Base-by-base conservation (phyloP, 2,113 vertebrate species). In the Seriola dumerili region DNA sequence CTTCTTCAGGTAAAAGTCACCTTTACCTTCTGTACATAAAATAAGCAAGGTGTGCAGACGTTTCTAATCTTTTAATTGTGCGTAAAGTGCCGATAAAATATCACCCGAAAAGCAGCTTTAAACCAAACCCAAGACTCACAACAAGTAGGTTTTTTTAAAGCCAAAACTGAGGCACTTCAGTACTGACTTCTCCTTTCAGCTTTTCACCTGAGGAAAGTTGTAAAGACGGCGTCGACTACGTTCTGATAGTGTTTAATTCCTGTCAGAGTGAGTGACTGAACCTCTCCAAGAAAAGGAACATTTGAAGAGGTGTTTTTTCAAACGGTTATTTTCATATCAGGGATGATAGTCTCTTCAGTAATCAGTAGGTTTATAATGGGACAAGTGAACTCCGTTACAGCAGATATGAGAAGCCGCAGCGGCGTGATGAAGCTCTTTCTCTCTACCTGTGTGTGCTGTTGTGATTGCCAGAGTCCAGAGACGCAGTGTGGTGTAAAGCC, bases 401-500 rank as follows among this genome's bases (percentile, higher is more conserved):
- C 61, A 72, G 48, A 76, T 70, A 1, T 76, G 44, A 70, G 57
- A 59, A n/a, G 62, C n/a, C 59, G 71, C 69, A 81, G 82, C 50
- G 17, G 55, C 76, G 25, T 48, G 54, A 46, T 58, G 50, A 61
- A 48, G 57, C 50, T 63, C 29, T 48, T 29, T 74, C 69, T 84
- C 61, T 87, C 62, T 79, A 80, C 80, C 82, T 80, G 74, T 77
- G 72, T 87, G 85, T 42, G 62, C 34, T 29, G 67, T 16, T 86
- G 76, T 87, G 89, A 89, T 82, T 89, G 86, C 70, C 40, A 81
- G 75, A 74, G 89, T 87, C 85, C 79, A 84, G 71, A 69, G 66
- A 88, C 8, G 72, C 90, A 83, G 74, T 40, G 83, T 88, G 86
- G 88, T 84, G 57, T 86, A 88, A 89, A 91, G 67, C 84, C 87